Evolutionary conservation across 2,888 invertebrate genomes (phyloP).

Genomic region (Sepioteuthis lessoniana): DNA sequence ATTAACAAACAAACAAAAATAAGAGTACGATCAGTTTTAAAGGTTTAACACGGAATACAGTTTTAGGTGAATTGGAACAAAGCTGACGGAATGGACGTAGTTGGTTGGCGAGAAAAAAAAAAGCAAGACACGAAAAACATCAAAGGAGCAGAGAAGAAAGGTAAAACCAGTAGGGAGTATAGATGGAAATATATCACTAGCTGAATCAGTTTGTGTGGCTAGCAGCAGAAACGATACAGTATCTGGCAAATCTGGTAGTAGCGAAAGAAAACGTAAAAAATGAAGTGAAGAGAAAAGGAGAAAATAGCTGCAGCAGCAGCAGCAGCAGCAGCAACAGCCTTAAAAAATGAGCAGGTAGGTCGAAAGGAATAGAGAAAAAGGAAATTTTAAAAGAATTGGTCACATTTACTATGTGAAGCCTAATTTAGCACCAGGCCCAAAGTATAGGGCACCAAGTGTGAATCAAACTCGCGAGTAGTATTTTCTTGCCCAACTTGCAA

Average conservation of each 20-base stretch:
- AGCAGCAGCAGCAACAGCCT: not conserved
- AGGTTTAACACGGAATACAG: not conserved
- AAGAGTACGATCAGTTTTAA: not conserved
- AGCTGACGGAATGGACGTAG: not conserved
- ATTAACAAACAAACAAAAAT: not conserved
- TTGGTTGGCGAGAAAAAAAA: not conserved
- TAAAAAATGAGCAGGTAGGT: no score
- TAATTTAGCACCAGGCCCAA: no score
- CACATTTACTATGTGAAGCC: no score
- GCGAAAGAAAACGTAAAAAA: not conserved
- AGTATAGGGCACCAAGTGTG: no score
- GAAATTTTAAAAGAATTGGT: no score
- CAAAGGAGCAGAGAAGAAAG: not conserved
- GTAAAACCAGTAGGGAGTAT: not conserved
- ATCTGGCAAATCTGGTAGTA: not conserved
- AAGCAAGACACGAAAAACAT: not conserved
- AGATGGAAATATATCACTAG: not conserved
- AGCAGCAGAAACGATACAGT: not conserved
- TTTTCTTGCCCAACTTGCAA: no score
- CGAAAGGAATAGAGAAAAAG: no score
- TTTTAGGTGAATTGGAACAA: not conserved
- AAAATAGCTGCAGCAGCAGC: not conserved
- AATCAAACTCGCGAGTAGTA: no score
- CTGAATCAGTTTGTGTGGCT: not conserved
- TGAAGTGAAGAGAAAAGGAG: fast-evolving